These are phyloP conservation scores for Oligia latruncula DNA, from an alignment of 2,888 invertebrate genomes.

Conservation along the genomic window DNA sequence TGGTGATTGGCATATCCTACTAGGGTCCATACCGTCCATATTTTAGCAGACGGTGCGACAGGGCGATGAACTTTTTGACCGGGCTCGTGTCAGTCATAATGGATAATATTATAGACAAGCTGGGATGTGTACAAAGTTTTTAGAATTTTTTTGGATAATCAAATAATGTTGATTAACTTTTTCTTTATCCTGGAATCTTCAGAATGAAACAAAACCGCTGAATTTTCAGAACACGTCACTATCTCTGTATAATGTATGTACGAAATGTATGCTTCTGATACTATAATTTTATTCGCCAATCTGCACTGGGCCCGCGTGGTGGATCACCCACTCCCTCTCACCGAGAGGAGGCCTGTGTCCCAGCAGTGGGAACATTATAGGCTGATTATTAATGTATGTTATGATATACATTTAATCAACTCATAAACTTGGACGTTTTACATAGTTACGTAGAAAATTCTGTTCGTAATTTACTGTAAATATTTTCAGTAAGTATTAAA, in stretches of 20 bases:
- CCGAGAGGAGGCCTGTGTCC: too few relatives aligned
- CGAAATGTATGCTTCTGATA: neutral
- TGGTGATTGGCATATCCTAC: slow-evolving; percentile 45
- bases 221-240: neutral
- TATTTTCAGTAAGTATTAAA: neutral
- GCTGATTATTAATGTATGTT: too few relatives aligned
- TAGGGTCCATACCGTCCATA: slow-evolving; percentile 8
- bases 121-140: neutral
- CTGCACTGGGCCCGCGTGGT: too few relatives aligned
- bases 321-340: too few relatives aligned
- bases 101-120: neutral
- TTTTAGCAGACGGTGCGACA: neutral
- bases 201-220: too few relatives aligned
- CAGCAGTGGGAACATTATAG: too few relatives aligned
- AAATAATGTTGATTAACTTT: neutral
- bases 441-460: neutral
- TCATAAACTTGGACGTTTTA: neutral
- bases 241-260: too few relatives aligned
- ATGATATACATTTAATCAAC: too few relatives aligned
- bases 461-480: neutral
- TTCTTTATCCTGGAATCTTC: too few relatives aligned
- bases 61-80: slow-evolving; percentile 13
- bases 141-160: neutral
- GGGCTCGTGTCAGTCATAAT: neutral
- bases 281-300: neutral